Conservation (phyloP, 2,888 invertebrate species). For the Villa cingulata region DNA sequence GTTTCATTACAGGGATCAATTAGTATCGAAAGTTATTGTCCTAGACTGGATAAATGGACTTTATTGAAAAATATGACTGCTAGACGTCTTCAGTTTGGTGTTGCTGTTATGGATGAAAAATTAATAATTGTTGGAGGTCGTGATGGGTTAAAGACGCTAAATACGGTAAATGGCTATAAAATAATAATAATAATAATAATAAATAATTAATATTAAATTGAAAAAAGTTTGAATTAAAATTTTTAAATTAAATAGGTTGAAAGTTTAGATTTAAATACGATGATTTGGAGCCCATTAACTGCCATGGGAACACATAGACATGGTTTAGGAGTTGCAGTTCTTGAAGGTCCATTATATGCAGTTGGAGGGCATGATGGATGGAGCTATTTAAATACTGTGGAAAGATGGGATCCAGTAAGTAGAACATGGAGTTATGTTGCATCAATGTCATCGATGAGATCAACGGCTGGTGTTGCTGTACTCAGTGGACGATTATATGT, state of each 20-base stretch:
- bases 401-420: conserved; percentile 82
- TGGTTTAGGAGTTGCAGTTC: conserved; percentile 63
- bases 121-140: conserved; percentile 80
- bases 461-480: conserved; percentile 80
- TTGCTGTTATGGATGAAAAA: conserved; percentile 65
- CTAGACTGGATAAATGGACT: conserved; percentile 33
- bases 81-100: conserved; percentile 77
- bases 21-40: conserved; percentile 71
- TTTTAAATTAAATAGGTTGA: conserved; percentile 44
- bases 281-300: conserved; percentile 66
- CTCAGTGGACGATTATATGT: conserved; percentile 75
- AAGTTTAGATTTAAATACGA: conserved; percentile 69
- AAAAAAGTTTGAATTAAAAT: neutral
- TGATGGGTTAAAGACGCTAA: conserved; percentile 88
- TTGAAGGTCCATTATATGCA: conserved; percentile 74
- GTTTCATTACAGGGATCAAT: conserved; percentile 59
- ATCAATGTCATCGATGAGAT: conserved; percentile 74
- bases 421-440: conserved; percentile 82
- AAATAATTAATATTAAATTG: neutral
- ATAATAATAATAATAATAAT: neutral
- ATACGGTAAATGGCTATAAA: conserved; percentile 57
- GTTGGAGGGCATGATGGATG: conserved; percentile 88
- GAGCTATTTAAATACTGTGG: conserved; percentile 85
- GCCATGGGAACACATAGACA: conserved; percentile 85
- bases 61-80: conserved; percentile 34